phyloP scores from a whole-genome alignment of 2,888 invertebrate genomes.

The Drosophila testacea region DNA sequence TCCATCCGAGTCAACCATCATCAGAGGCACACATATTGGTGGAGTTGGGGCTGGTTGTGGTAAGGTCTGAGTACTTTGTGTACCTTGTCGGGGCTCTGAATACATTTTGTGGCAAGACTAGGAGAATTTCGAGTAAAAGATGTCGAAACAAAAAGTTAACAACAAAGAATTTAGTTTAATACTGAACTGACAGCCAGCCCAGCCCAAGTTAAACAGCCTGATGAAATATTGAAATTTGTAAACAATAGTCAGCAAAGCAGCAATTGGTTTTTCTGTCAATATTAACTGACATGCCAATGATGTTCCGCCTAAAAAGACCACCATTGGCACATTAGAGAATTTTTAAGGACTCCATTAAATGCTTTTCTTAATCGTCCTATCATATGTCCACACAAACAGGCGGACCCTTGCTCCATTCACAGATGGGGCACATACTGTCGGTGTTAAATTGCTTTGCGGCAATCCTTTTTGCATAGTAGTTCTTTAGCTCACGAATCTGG shows the following conservation, averaged over 20 bases:
- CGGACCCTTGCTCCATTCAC: background rate
- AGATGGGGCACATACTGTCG: background rate
- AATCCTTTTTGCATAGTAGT: constrained; percentile 3
- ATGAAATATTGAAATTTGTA: background rate
- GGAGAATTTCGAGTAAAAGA: constrained; percentile 36
- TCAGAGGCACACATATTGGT: constrained; percentile 59
- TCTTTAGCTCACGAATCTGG: background rate
- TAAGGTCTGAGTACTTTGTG: constrained; percentile 55
- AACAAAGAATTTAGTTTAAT: constrained; percentile 16
- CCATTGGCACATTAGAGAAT: background rate
- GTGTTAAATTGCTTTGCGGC: background rate
- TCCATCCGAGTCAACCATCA: constrained; percentile 67
- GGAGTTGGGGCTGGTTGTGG: constrained; percentile 34
- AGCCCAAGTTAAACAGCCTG: background rate
- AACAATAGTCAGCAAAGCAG: background rate
- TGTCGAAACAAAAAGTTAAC: constrained; percentile 1
- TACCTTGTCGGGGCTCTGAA: constrained; percentile 42
- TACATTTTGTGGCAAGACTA: constrained; percentile 44
- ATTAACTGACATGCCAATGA: background rate
- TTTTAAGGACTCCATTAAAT: background rate
- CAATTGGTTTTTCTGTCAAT: background rate
- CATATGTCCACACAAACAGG: background rate
- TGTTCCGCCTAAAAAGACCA: background rate
- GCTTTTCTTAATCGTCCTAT: background rate
- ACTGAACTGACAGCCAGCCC: constrained; percentile 4